Base-by-base conservation (phyloP, 2,888 invertebrate genomes). In the Tanypteryx hageni region DNA sequence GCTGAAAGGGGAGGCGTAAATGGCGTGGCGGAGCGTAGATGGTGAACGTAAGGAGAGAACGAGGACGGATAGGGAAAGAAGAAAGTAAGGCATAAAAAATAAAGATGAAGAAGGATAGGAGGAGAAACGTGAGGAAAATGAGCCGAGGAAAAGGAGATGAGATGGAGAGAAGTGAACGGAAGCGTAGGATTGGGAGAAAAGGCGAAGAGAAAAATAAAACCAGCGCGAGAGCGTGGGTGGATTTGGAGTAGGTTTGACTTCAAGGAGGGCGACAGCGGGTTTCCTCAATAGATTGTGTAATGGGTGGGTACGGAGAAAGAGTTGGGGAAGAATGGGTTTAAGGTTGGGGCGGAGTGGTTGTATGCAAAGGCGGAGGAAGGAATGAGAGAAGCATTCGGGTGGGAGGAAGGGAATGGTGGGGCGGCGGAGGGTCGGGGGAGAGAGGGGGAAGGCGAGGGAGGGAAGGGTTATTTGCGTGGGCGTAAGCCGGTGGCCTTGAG, bases 401-500 rank as follows among this genome's bases (percentile, higher is more conserved):
- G 76, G 22, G 0, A 44, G 5, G 44, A 44, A 5, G 83, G 18
- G 83, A n/a, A n/a, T n/a, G n/a, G n/a, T n/a, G 56, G 56, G 56
- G 27, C 27, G 31, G 76, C 11, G 0, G 31, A 3, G 44, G 44
- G 44, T 5, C 3, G 44, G 3, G 44, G 44, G 5, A 5, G 5
- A 5, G 31, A 14, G 27, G 10, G 31, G 31, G 31, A 11, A 82
- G 16, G 44, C 14, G 16, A 56, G 27, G 56, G 83, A 18, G 56
- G 86, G 85, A 16, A 22, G 61, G 61, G 61, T 44, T 61, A 64
- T 89, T 86, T 64, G 61, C 61, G 86, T 85, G 86, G 18, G 86
- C 18, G 89, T 64, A 64, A 68, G 64, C 64, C 89, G 68, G 44
- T 89, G 89, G 31, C 89, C 89, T 89, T 89, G 89, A 44, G n/a